Conservation (phyloP, 2,888 invertebrate species). For the Antitype chi region DNA sequence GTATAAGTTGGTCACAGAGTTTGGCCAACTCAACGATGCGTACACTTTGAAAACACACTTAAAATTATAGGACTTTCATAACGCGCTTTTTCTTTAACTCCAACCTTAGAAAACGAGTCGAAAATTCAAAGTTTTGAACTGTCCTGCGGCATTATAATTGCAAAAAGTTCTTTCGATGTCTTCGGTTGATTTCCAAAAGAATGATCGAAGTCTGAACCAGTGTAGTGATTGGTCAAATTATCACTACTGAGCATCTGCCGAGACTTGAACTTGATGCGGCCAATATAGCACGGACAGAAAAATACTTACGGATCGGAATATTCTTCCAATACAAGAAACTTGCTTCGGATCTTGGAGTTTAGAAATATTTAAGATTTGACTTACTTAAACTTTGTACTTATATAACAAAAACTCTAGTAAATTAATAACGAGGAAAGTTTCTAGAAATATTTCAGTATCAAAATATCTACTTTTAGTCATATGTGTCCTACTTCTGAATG, state of each 20-base stretch:
- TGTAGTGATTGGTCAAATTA: constrained; percentile 79
- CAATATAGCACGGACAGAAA: constrained; percentile 73
- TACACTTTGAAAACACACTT: not conserved
- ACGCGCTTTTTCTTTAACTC: too few species aligned
- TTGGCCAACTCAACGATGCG: not conserved
- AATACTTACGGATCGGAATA: constrained; percentile 23
- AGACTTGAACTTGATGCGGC: constrained; percentile 56
- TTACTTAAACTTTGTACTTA: not conserved
- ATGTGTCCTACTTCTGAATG: not conserved
- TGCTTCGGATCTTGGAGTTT: not conserved
- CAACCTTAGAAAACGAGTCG: not conserved
- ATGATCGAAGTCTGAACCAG: constrained; percentile 26
- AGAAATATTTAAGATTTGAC: not conserved
- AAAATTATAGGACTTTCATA: not conserved
- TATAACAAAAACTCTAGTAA: not conserved
- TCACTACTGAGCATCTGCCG: constrained; percentile 46
- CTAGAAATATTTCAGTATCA: not conserved
- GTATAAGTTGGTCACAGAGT: constrained; percentile 8
- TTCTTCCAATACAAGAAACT: constrained; percentile 3
- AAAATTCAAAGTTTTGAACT: constrained; percentile 34
- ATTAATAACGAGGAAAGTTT: not conserved
- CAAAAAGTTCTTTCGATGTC: constrained; percentile 31
- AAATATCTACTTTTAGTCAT: not conserved
- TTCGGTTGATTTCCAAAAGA: constrained; percentile 37
- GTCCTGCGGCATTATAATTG: constrained; percentile 41